Base-by-base conservation (phyloP, 2,888 invertebrate species). In the Harpalus rubripes region DNA sequence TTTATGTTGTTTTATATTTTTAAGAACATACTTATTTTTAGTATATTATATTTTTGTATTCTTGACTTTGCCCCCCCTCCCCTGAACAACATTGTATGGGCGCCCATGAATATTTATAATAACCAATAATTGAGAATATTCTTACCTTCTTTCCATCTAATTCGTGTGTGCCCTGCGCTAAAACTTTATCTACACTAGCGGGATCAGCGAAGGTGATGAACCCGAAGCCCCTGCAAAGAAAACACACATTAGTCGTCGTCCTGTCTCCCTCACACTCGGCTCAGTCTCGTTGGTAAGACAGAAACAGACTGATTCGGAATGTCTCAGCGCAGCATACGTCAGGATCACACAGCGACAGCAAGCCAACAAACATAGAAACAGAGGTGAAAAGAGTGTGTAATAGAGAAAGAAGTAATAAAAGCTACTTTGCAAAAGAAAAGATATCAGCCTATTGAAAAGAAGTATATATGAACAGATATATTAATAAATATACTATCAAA, bases 121-220 rank as follows among this genome's bases (percentile, higher is more conserved):
- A 4, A 32, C 2, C 32, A 32, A 32, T 32, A 5, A 32, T 1
- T 32, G 32, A 32, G 22, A 22, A 3, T 22, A 22, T 32, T n/a
- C 94, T 94, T 94, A 99, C 99, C 97, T 98, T 98, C 96, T 99
- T 99, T 92, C 98, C 98, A 93, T 99, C 99, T 94, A 99, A 95
- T 94, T 99, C 98, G 93, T 99, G 99, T 92, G 97, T 97, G 93
- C 97, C 96, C 94, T 98, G 97, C 92, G 97, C 96, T 94, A 99
- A 95, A 92, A 99, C 99, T 95, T 99, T 98, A 94, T 99, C 99
- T 94, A 99, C 98, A 94, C 98, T 97, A 93, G 96, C 95, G 91
- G 99, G 96, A 93, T 99, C 99, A 92, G 97, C 96, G 94, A 99
- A 99, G 92, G 99, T 99, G 94, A 99, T 98, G 95, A 99, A 99